phyloP scores from a whole-genome alignment of 2,888 invertebrate species.

The Spialia ferax region DNA sequence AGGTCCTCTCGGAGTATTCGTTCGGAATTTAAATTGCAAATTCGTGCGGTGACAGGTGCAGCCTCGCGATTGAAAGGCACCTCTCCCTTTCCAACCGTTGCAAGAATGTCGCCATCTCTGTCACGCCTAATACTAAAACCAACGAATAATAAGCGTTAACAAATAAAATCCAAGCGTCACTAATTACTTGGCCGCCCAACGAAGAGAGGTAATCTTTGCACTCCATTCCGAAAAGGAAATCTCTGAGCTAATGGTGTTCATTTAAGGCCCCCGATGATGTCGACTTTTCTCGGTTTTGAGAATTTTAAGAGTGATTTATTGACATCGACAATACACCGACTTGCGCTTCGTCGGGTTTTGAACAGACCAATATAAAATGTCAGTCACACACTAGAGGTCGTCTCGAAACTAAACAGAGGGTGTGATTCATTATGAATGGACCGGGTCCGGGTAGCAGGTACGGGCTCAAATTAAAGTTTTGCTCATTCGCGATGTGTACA shows the following conservation, averaged over 20 bases:
- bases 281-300: conserved; percentile 73
- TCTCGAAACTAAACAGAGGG: conserved; percentile 74
- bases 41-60: conserved; percentile 84
- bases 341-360: conserved; percentile 15
- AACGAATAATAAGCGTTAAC: conserved; percentile 85
- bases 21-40: conserved; percentile 86
- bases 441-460: conserved; percentile 71
- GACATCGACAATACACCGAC: conserved; percentile 63
- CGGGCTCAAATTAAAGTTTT: conserved; percentile 79
- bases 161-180: conserved; percentile 87
- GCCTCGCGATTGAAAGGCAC: conserved; percentile 66
- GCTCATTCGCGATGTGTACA: conserved; percentile 72
- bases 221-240: conserved; percentile 82
- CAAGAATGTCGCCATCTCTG: conserved; percentile 59
- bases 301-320: conserved; percentile 79
- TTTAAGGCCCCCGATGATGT: conserved; percentile 84
- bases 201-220: conserved; percentile 84
- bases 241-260: conserved; percentile 85
- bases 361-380: conserved; percentile 65
- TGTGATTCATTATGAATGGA: conserved; percentile 75
- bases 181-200: conserved; percentile 83
- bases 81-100: conserved; percentile 66
- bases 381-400: conserved; percentile 68
- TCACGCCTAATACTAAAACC: conserved; percentile 71
- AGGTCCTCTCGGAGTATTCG: conserved; percentile 84